Evolutionary conservation across 2,888 invertebrate species (phyloP).

Genomic region (Meiosimyza decipiens): DNA sequence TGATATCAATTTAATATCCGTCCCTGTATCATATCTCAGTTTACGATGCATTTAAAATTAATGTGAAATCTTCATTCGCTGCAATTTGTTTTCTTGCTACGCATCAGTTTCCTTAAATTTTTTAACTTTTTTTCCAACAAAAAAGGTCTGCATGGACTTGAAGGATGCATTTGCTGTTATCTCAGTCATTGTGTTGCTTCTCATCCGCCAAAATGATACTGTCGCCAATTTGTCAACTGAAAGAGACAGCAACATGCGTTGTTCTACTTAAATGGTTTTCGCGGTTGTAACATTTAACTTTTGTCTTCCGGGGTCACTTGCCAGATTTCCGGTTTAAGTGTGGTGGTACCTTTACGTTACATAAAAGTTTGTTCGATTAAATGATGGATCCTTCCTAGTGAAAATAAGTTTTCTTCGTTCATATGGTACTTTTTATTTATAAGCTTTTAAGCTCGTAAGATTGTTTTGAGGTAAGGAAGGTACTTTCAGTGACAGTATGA

Average conservation of each 20-base stretch:
- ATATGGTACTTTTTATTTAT: no score
- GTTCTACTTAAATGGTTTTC: conserved; percentile 32
- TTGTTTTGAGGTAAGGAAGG: no score
- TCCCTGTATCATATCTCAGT: conserved; percentile 16
- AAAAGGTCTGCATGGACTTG: conserved; percentile 25
- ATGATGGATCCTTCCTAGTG: no score
- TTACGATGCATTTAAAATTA: conserved; percentile 59
- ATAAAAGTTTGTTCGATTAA: no score
- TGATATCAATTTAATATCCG: not conserved
- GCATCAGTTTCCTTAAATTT: conserved; percentile 1
- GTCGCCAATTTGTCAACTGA: conserved; percentile 44
- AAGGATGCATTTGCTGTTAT: conserved; percentile 33
- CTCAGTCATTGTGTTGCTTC: conserved; percentile 14
- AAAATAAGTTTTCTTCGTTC: no score
- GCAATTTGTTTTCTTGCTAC: conserved; percentile 56
- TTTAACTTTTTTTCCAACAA: conserved; percentile 5
- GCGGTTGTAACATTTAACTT: conserved; percentile 38
- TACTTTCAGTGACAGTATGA: no score
- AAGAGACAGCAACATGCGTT: conserved; percentile 26
- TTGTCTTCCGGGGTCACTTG: conserved; percentile 41
- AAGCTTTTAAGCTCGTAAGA: no score
- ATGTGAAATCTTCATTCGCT: conserved; percentile 57
- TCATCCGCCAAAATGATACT: conserved; percentile 42
- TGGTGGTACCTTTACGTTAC: no score
- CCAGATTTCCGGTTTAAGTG: conserved; percentile 13